Conservation (phyloP, 1,140 invertebrate genomes). For the Drosophila nigrodunni region DNA sequence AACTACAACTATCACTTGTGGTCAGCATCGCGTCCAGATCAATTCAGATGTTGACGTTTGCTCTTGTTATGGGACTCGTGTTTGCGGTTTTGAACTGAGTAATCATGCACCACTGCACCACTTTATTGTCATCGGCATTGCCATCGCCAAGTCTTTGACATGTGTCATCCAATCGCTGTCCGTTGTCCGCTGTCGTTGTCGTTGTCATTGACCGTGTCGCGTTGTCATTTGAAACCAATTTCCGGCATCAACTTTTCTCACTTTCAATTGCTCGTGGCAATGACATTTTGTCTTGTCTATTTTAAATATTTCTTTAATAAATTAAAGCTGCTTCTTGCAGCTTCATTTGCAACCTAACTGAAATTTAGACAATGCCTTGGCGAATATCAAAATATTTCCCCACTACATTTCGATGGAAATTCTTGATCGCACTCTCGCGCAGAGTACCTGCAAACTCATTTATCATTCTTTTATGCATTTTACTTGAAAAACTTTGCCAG, state of each 20-base stretch:
- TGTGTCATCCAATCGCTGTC: conserved; percentile 32
- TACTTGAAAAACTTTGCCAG: conserved; percentile 65
- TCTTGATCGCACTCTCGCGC: not conserved
- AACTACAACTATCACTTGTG: conserved; percentile 20
- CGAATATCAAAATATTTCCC: conserved; percentile 62
- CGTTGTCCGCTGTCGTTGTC: not conserved
- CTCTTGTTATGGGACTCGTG: conserved; percentile 6
- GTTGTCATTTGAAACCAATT: conserved; percentile 43
- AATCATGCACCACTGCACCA: conserved; percentile 10
- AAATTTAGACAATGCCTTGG: not conserved
- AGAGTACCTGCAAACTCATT: conserved; percentile 54
- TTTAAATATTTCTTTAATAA: conserved; percentile 58
- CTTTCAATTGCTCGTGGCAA: conserved; percentile 54
- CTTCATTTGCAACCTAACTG: not conserved
- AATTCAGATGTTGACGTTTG: not conserved
- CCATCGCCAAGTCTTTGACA: conserved; percentile 43
- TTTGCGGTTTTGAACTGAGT: conserved; percentile 13
- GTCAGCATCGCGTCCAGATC: conserved; percentile 8
- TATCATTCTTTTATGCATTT: conserved; percentile 72
- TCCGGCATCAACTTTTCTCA: conserved; percentile 47
- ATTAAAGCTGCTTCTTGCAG: conserved; percentile 32
- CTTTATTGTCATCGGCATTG: not conserved
- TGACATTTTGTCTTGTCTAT: conserved; percentile 31
- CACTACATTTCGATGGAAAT: conserved; percentile 24
- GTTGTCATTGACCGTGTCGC: not conserved